phyloP scores from a whole-genome alignment of 2,797 vertebrate genomes.

The Kryptolebias ocellatus region DNA sequence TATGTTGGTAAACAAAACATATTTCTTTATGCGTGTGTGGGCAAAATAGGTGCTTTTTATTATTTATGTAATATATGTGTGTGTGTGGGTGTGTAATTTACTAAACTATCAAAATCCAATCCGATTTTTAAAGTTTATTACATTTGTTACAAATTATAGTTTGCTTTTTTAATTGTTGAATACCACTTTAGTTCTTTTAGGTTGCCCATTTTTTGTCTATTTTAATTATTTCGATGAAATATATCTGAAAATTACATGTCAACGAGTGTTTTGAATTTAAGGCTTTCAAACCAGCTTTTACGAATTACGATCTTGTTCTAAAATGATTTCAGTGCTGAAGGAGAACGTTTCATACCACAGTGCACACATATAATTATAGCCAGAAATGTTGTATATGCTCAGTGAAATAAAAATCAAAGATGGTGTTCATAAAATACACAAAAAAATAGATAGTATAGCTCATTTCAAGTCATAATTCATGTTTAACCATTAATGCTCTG shows the following conservation, averaged over 20 bases:
- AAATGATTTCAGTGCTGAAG: too few species aligned
- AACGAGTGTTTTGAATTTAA: too few species aligned
- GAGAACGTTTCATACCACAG: too few species aligned
- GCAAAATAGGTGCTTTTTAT: too few species aligned
- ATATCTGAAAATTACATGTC: too few species aligned
- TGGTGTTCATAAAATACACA: not conserved
- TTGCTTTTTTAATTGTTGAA: not conserved
- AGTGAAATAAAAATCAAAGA: not conserved
- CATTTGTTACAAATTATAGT: not conserved
- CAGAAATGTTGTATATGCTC: not conserved
- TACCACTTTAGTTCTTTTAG: not conserved
- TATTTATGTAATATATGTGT: too few species aligned
- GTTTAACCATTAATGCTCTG: not conserved
- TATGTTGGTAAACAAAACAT: not conserved
- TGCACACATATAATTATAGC: too few species aligned
- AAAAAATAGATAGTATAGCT: not conserved
- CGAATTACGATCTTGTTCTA: not conserved
- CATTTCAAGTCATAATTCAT: too few species aligned
- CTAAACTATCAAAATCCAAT: not conserved
- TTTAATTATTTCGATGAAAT: too few species aligned
- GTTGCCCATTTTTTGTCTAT: too few species aligned
- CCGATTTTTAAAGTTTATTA: not conserved
- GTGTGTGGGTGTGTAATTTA: too few species aligned
- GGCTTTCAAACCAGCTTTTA: not conserved
- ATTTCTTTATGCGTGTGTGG: too few species aligned